Conservation (phyloP, 2,797 vertebrate genomes). For the Thunnus albacares region DNA sequence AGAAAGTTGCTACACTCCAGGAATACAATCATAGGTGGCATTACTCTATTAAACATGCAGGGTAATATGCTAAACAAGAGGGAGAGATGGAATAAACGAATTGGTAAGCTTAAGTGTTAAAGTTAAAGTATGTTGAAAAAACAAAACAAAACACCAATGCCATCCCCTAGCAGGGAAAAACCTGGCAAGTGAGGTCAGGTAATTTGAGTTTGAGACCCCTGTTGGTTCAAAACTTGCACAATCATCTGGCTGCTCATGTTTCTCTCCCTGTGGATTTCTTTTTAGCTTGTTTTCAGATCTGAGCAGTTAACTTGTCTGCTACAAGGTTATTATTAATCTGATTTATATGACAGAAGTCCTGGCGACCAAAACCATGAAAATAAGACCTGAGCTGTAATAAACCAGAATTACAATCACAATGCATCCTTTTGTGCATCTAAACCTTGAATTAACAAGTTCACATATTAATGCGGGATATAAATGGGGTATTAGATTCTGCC, state of each 20-base stretch:
- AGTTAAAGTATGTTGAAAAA: too few species aligned
- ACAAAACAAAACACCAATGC: too few species aligned
- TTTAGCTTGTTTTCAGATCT: neutral
- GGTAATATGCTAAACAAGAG: neutral
- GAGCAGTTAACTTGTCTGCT: neutral
- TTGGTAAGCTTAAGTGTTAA: too few species aligned
- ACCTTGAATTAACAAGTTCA: too few species aligned
- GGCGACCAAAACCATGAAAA: neutral
- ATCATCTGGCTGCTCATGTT: neutral
- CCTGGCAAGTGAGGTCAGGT: neutral
- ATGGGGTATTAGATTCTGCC: too few species aligned
- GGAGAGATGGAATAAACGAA: neutral
- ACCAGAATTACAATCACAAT: too few species aligned
- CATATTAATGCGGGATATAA: too few species aligned
- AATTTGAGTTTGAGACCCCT: neutral
- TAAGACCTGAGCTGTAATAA: neutral
- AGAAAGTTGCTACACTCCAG: too few species aligned
- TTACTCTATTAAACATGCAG: neutral
- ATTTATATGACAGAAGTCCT: neutral
- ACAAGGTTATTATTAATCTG: neutral
- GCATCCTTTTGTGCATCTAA: too few species aligned
- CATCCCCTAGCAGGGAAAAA: neutral
- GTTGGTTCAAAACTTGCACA: neutral
- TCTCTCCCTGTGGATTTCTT: neutral
- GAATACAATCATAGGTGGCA: neutral